Evolutionary conservation across 2,113 vertebrate genomes (phyloP), one percentile per base, ranked within the genome.

Genomic region (Urocitellus parryii): DNA sequence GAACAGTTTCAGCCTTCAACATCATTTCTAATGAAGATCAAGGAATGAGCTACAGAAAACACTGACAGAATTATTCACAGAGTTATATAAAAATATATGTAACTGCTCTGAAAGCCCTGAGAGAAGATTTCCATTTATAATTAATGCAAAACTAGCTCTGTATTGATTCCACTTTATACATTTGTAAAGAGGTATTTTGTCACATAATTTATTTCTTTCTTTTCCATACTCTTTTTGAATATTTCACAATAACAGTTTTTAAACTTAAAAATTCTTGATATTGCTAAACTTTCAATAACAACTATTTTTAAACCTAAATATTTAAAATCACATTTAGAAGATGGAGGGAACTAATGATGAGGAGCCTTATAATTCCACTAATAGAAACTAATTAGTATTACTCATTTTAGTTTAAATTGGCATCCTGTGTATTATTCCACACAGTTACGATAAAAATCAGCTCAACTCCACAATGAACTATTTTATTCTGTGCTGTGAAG

Each of bases 381-480:
- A 93, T 95, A 37, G 72, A 94, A 93, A 86, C 65, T 93, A 96
- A 86, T 96, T 96, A 96, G 78, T 79, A 63, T 79, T 97, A 37
- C 65, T 91, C 82, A 85, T 96, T 93, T 91, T 42, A 25, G 24
- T 89, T 97, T 96, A 90, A 93, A 91, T 93, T 96, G 93, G 67
- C 90, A 65, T 94, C 76, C 73, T 94, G 56, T 80, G 17, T 93
- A 32, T 77, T 97, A 27, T 85, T 95, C 45, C 16, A 94, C 37
- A 93, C 24, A 84, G n/a, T 86, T 89, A 77, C 86, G 87, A 95
- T 96, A 96, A 95, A 94, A 93, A 94, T 95, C 83, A 96, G n/a
- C 53, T 86, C 34, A 6, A 39, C 37, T 58, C 25, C n/a, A 96
- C 88, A 97, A 84, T 96, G 91, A 88, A 34, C 65, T 89, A 1